Evolutionary conservation across 2,888 invertebrate genomes (phyloP), one percentile per base, ranked within the genome.

Genomic region (Orthosia gothica): DNA sequence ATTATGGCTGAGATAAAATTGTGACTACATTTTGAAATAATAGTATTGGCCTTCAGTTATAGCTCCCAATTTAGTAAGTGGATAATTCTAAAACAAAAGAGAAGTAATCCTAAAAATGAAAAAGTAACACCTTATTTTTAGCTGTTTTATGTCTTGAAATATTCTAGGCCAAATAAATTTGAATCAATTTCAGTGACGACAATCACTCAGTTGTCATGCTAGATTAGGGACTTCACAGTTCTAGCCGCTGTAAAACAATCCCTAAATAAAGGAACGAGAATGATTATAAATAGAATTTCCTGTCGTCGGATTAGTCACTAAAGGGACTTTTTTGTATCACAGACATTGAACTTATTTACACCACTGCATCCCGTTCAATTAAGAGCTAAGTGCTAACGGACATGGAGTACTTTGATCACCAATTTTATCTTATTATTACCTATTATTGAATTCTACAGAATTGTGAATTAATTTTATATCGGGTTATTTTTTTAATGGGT

Each of bases 231-330:
- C 26, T 26, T 61, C 18, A 61, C 75, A n/a, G 26, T 20, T 54
- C 26, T 79, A 13, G 40, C 61, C 20, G 49, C 49, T 26, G 40
- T 55, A 13, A 16, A 54, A 20, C 71, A 79, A 20, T 45, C 49
- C 52, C 40, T 54, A 11, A 58, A 23, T 26, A 58, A 13, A 52
- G 45, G 2, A 58, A 59, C 12, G 18, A 40, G 58, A 47, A 71
- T 23, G 9, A 49, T 54, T 71, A 20, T 18, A 26, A 47, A 70
- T 5, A 16, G 3, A 50, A 26, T 69, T 59, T 59, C 16, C 32
- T 61, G 26, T 20, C 5, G 52, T 45, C 13, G n/a, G 13, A 73
- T 80, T 40, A 72, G 9, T 63, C 45, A 72, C 50, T 61, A 15
- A 50, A 16, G 20, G 23, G 18, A 9, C n/a, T 20, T 73, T 20